These are phyloP conservation scores for Alcedo atthis DNA, from an alignment of 2,797 vertebrate species.

Conservation along the genomic window DNA sequence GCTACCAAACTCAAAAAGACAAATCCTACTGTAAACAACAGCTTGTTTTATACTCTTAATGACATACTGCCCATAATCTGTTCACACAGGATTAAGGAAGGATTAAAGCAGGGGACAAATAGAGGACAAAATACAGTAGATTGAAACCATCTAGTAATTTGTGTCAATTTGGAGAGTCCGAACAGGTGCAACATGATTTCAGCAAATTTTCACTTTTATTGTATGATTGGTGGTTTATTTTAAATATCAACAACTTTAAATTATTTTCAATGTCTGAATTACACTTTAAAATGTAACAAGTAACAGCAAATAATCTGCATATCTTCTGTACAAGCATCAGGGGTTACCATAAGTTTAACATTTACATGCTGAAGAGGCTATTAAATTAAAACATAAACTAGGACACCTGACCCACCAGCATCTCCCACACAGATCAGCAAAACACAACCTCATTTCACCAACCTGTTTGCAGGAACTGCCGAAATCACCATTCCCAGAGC, in stretches of 20 bases:
- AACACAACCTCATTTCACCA: neutral
- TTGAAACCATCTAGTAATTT: neutral
- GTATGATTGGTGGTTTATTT: neutral
- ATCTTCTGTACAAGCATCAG: neutral
- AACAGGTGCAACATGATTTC: neutral
- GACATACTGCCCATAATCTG: slow-evolving; percentile 58
- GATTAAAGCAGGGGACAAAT: slow-evolving; percentile 74
- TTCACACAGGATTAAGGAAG: slow-evolving; percentile 63
- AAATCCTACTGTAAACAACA: slow-evolving; percentile 51
- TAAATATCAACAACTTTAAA: neutral
- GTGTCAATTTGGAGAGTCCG: neutral
- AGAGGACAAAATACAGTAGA: slow-evolving; percentile 56
- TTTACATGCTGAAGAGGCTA: neutral
- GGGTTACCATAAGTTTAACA: neutral
- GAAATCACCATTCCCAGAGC: accelerated
- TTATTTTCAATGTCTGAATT: neutral
- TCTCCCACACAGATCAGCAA: neutral
- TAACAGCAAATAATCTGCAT: neutral
- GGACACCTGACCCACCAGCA: neutral
- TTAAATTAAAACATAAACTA: neutral
- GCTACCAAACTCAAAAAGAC: neutral
- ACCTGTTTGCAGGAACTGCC: neutral
- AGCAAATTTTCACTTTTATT: neutral
- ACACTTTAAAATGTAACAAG: neutral
- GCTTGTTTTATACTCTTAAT: slow-evolving; percentile 46